Evolutionary conservation across 2,888 invertebrate genomes (phyloP).

Genomic region (Spilosoma lubricipeda): DNA sequence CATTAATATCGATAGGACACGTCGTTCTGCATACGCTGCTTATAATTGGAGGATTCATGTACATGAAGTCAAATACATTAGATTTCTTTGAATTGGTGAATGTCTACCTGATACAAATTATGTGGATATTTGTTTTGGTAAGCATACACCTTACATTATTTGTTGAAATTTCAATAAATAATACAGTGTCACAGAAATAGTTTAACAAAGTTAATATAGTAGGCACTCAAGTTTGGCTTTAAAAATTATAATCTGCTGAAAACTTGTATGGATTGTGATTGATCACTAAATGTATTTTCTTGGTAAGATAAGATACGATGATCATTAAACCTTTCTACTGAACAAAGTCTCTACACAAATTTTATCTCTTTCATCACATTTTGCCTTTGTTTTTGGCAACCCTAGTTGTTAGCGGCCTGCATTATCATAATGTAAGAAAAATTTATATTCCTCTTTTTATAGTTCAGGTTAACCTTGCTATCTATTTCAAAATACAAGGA

Average conservation of each 20-base stretch:
- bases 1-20: not conserved
- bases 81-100: conserved; percentile 4
- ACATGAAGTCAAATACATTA: not conserved
- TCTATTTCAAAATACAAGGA: conserved; percentile 21
- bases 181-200: not conserved
- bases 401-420: too few relatives aligned
- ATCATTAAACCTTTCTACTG: not conserved
- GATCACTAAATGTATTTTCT: not conserved
- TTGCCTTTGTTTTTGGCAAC: too few relatives aligned
- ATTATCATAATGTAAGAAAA: too few relatives aligned
- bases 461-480: conserved; percentile 17
- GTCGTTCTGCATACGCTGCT: conserved; percentile 2
- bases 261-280: not conserved
- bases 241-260: not conserved
- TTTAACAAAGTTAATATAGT: not conserved
- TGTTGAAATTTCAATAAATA: too few relatives aligned
- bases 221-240: not conserved
- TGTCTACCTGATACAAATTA: not conserved
- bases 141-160: not conserved
- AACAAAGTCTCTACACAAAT: not conserved
- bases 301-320: not conserved
- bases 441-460: conserved; percentile 6
- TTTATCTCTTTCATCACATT: too few relatives aligned
- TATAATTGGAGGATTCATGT: not conserved
- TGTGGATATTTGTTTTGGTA: conserved; percentile 1